Conservation (phyloP, 2,113 vertebrate genomes). For the Callospermophilus lateralis region DNA sequence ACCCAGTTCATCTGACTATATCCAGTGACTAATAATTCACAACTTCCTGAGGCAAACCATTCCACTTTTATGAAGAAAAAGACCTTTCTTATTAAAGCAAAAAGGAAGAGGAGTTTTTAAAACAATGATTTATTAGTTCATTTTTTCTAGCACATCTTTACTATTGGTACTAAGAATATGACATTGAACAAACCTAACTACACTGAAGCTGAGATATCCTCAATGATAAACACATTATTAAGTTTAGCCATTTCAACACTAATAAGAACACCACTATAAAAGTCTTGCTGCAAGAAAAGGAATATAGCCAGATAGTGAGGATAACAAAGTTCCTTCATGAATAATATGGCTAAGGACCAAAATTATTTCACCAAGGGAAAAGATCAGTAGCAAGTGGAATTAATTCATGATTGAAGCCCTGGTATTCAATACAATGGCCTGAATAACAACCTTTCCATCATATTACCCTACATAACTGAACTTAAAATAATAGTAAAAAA, state of each 20-base stretch:
- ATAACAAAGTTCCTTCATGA: constrained; percentile 37
- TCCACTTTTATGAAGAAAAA: constrained; percentile 30
- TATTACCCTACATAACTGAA: not conserved
- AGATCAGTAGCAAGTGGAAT: not conserved
- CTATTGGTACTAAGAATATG: not conserved
- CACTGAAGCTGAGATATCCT: not conserved
- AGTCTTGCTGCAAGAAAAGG: not conserved
- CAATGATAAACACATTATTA: constrained; percentile 22
- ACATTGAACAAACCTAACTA: not conserved
- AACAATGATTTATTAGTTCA: not conserved
- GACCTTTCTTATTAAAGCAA: not conserved
- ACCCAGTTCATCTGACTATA: not conserved
- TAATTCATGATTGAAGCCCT: constrained; percentile 20
- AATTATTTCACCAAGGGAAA: not conserved
- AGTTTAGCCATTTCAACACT: constrained; percentile 6
- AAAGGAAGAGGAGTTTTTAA: not conserved
- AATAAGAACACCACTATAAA: not conserved
- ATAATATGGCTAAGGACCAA: constrained; percentile 22
- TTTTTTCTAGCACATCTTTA: not conserved
- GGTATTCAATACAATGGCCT: not conserved
- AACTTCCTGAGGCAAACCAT: not conserved
- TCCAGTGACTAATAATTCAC: not conserved
- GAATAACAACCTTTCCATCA: not conserved
- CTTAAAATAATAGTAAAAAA: not conserved
- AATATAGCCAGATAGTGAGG: not conserved